Evolutionary conservation across 2,797 vertebrate species (phyloP).

Genomic region (Melanotaenia trifasciata): DNA sequence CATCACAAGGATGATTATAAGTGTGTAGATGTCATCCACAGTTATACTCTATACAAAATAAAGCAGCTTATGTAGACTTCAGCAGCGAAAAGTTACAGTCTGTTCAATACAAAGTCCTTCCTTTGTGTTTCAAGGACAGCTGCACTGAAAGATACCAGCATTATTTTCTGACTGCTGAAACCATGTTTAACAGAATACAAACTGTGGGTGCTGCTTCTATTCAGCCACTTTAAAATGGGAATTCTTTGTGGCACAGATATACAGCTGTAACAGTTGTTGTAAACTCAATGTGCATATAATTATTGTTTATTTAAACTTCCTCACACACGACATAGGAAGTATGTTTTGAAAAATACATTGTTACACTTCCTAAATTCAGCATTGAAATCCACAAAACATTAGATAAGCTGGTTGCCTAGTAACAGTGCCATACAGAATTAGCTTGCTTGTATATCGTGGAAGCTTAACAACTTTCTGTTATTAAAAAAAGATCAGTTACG

Average conservation of each 20-base stretch:
- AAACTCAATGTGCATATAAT: not conserved
- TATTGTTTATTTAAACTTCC: constrained; percentile 4
- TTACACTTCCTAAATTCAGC: not conserved
- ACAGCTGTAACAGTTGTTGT: not conserved
- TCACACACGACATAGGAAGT: constrained; percentile 9
- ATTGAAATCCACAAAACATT: constrained; percentile 1
- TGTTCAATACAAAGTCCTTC: too few relatives aligned
- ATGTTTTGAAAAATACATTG: not conserved
- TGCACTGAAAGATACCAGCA: not conserved
- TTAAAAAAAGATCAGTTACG: not conserved
- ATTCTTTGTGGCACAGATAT: not conserved
- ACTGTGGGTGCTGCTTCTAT: not conserved
- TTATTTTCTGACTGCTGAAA: not conserved
- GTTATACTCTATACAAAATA: not conserved
- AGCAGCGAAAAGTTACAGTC: too few relatives aligned
- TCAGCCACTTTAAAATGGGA: not conserved
- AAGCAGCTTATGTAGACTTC: too few relatives aligned
- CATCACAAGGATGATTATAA: not conserved
- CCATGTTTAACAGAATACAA: not conserved
- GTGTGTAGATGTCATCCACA: not conserved
- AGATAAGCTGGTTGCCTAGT: not conserved
- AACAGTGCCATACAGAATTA: not conserved
- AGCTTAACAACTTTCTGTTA: not conserved
- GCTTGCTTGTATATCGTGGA: not conserved
- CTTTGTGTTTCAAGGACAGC: not conserved